Conservation (phyloP, 2,888 invertebrate genomes). For the Mamestra brassicae region DNA sequence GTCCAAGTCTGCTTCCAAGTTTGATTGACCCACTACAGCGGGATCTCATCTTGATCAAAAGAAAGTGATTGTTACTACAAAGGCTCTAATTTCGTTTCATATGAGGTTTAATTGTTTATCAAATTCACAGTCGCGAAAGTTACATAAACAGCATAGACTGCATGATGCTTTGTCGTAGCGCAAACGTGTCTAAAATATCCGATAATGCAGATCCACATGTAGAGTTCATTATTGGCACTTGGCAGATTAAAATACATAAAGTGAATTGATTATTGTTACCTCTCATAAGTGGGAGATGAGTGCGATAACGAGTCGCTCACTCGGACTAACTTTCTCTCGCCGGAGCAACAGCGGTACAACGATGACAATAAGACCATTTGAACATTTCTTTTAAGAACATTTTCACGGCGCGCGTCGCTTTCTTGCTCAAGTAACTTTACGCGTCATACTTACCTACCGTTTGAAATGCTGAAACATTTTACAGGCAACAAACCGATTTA, state of each 20-base stretch:
- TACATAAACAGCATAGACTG: background rate
- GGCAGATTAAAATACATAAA: constrained; percentile 34
- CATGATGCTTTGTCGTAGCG: too few species aligned
- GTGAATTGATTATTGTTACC: constrained; percentile 53
- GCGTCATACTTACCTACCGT: background rate
- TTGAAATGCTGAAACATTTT: constrained; percentile 29
- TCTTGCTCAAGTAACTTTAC: constrained; percentile 35
- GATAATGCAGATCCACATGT: constrained; percentile 10
- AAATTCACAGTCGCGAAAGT: constrained; percentile 37
- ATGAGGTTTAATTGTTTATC: constrained; percentile 19
- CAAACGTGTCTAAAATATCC: background rate
- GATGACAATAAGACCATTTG: constrained; percentile 58
- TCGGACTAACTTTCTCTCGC: constrained; percentile 61
- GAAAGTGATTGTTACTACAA: constrained; percentile 23
- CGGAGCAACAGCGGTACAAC: constrained; percentile 37
- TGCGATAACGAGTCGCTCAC: constrained; percentile 50
- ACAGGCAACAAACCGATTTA: constrained; percentile 30
- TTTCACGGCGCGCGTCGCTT: constrained; percentile 35
- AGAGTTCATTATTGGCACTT: constrained; percentile 32
- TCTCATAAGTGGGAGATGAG: constrained; percentile 43
- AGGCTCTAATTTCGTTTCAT: constrained; percentile 1
- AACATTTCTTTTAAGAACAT: constrained; percentile 50
- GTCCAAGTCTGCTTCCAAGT: constrained; percentile 16
- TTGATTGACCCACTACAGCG: background rate
- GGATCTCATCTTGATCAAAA: background rate